phyloP scores from a whole-genome alignment of 2,888 invertebrate species.

The Pycnomerus fuliginosus region DNA sequence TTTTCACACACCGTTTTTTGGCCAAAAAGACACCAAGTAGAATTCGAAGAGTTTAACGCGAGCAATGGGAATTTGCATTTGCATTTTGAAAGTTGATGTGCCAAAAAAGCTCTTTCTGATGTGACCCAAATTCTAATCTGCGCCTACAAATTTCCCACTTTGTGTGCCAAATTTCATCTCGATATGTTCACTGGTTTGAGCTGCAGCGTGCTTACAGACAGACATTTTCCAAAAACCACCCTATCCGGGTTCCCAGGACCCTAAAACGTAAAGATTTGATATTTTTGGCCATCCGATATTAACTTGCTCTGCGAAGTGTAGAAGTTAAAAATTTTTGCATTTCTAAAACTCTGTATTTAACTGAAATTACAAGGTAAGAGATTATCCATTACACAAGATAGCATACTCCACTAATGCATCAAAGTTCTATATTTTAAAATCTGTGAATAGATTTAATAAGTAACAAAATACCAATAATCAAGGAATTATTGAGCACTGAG shows the following conservation, averaged over 20 bases:
- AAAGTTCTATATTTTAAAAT: slow-evolving; percentile 30
- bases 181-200: too few species aligned
- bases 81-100: not conserved
- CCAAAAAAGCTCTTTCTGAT: too few species aligned
- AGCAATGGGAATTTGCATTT: not conserved
- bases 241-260: not conserved
- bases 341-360: slow-evolving; percentile 34
- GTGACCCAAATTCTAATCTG: too few species aligned
- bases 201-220: too few species aligned
- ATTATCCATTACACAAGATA: slow-evolving; percentile 26
- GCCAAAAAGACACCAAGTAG: too few species aligned
- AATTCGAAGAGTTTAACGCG: not conserved
- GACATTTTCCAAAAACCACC: too few species aligned
- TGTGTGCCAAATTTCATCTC: too few species aligned
- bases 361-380: slow-evolving; percentile 28
- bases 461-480: slow-evolving; percentile 33
- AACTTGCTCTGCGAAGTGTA: slow-evolving; percentile 1
- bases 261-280: too few species aligned
- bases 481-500: slow-evolving; percentile 32
- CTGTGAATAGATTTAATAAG: slow-evolving; percentile 33
- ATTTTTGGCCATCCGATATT: slow-evolving; percentile 1
- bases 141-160: not conserved
- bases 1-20: too few species aligned
- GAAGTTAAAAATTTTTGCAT: too few species aligned
- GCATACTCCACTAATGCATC: slow-evolving; percentile 21